These are phyloP conservation scores for Meghimatium bilineatum DNA, from an alignment of 2,888 invertebrate species.

Conservation along the genomic window DNA sequence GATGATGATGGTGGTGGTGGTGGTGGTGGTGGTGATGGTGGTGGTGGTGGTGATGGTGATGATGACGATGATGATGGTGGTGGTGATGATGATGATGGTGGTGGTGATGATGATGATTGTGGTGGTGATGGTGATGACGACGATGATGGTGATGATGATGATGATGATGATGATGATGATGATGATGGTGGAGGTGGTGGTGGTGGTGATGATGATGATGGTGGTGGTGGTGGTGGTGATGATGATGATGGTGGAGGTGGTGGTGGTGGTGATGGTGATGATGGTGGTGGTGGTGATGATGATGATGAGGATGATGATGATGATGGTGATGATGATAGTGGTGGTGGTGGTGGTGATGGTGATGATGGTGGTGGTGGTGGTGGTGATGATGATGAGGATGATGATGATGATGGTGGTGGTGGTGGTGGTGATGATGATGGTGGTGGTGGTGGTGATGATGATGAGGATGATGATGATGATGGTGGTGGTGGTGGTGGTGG, in stretches of 20 bases:
- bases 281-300: too few relatives aligned
- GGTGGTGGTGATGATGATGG: too few relatives aligned
- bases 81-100: conserved; percentile 29
- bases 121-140: too few relatives aligned
- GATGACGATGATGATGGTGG: conserved; percentile 18
- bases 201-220: neutral
- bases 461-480: too few relatives aligned
- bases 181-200: neutral
- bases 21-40: conserved; percentile 12
- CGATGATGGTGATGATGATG: conserved; percentile 4
- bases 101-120: conserved; percentile 17
- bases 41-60: conserved; percentile 26
- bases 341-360: conserved; percentile 6
- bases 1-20: conserved; percentile 24
- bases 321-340: too few relatives aligned
- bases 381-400: too few relatives aligned
- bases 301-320: too few relatives aligned
- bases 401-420: too few relatives aligned
- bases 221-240: conserved; percentile 2
- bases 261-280: neutral
- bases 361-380: conserved; percentile 1
- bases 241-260: neutral
- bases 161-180: conserved; percentile 16
- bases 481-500: conserved; percentile 17
- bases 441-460: too few relatives aligned